Conservation (phyloP, 2,113 vertebrate genomes). For the Cheirogaleus medius region DNA sequence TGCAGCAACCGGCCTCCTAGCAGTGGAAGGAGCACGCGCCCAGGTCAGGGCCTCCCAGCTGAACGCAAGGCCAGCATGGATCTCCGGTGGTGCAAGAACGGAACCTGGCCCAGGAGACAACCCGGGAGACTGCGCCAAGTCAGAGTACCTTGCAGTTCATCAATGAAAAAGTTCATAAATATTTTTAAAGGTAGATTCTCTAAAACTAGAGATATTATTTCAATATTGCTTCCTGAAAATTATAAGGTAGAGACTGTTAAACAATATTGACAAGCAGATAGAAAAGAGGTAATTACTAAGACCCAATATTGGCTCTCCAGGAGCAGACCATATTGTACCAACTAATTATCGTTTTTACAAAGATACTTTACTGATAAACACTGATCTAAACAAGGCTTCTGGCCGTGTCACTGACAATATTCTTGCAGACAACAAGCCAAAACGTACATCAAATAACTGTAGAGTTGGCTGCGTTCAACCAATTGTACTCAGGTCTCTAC, state of each 20-base stretch:
- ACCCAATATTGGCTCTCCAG: neutral
- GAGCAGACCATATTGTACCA: neutral
- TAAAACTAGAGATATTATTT: neutral
- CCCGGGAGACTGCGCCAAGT: neutral
- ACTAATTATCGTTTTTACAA: neutral
- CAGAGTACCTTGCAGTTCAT: neutral
- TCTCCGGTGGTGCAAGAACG: neutral
- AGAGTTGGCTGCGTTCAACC: neutral
- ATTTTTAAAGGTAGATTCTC: neutral
- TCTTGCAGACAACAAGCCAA: neutral
- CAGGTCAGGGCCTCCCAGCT: rapidly evolving
- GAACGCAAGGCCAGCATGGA: neutral
- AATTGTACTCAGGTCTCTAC: neutral
- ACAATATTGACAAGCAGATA: neutral
- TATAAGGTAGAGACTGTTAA: neutral
- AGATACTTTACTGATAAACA: neutral
- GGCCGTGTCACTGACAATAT: neutral
- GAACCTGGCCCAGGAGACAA: neutral
- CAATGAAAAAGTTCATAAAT: neutral
- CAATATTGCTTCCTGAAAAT: neutral
- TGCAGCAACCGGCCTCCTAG: too few relatives aligned
- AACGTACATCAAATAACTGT: neutral
- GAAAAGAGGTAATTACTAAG: neutral
- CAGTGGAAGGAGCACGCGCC: neutral
- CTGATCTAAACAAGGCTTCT: neutral